Percentiles rank a stretch among this genome's conserved stretches.
phyloP scores from a whole-genome alignment of 2,113 vertebrate species.

The Hippopotamus amphibius region DNA sequence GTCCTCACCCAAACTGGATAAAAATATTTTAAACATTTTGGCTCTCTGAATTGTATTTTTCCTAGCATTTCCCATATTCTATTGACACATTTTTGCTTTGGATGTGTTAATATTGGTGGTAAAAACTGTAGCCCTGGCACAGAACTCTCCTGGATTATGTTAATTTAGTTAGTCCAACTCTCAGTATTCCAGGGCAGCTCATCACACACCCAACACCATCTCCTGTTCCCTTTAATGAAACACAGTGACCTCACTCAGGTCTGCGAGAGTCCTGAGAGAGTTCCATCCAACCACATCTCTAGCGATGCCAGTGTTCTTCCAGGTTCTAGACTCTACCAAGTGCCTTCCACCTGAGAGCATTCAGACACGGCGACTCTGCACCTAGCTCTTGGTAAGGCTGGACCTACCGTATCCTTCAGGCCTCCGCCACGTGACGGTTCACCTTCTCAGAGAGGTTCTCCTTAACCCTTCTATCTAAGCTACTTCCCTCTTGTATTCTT shows the following conservation, averaged over 20 bases:
- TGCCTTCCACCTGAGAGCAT: neutral
- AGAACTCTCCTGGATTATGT: neutral
- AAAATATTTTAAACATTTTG: neutral
- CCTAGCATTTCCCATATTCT: neutral
- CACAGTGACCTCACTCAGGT: neutral
- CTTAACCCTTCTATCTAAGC: neutral
- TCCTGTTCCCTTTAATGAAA: neutral
- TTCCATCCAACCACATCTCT: neutral
- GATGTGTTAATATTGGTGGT: neutral
- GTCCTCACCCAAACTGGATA: neutral
- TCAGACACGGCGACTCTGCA: neutral
- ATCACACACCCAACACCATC: no score
- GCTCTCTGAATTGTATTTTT: neutral
- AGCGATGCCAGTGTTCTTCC: no score
- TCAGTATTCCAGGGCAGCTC: neutral
- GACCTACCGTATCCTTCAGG: no score
- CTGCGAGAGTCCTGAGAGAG: neutral
- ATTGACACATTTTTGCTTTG: neutral
- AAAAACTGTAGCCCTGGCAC: neutral
- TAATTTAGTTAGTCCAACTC: neutral
- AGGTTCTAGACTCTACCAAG: no score
- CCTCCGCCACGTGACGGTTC: neutral
- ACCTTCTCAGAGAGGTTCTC: neutral
- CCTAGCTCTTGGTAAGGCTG: neutral
- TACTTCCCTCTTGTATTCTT: neutral